These are phyloP conservation scores for Cephalopterus ornatus DNA, from an alignment of 2,113 vertebrate species.

Conservation along the genomic window DNA sequence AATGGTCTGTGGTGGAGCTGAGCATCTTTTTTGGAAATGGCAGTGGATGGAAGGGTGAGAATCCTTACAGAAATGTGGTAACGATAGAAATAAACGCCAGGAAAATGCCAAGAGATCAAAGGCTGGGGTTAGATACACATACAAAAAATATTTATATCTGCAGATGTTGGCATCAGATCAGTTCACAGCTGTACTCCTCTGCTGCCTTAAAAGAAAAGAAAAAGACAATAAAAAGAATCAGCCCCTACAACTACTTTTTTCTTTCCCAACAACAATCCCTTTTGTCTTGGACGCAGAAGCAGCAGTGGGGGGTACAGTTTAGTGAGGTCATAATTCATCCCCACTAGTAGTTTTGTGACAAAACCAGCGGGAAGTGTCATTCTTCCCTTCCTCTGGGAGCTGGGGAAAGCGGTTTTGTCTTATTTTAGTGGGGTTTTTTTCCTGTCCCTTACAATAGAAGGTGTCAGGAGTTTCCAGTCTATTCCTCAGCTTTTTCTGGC, in stretches of 20 bases:
- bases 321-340: constrained; percentile 15
- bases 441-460: background rate
- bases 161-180: background rate
- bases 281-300: background rate
- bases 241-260: background rate
- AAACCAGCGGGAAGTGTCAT: background rate
- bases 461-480: background rate
- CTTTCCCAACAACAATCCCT: background rate
- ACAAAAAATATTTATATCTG: background rate
- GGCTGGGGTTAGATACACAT: background rate
- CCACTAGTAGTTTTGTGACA: constrained; percentile 12
- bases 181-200: background rate
- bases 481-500: background rate
- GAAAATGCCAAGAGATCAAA: background rate
- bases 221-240: background rate
- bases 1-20: background rate
- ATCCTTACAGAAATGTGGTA: background rate
- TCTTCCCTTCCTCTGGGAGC: background rate
- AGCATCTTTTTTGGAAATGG: background rate
- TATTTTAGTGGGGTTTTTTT: background rate
- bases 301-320: background rate
- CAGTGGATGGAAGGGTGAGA: background rate
- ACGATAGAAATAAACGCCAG: background rate
- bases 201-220: background rate
- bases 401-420: background rate